A percentile compares a stretch with the other conserved stretches of the same genome.
phyloP scores from a whole-genome alignment of 2,797 vertebrate genomes.

The Myioborus miniatus region DNA sequence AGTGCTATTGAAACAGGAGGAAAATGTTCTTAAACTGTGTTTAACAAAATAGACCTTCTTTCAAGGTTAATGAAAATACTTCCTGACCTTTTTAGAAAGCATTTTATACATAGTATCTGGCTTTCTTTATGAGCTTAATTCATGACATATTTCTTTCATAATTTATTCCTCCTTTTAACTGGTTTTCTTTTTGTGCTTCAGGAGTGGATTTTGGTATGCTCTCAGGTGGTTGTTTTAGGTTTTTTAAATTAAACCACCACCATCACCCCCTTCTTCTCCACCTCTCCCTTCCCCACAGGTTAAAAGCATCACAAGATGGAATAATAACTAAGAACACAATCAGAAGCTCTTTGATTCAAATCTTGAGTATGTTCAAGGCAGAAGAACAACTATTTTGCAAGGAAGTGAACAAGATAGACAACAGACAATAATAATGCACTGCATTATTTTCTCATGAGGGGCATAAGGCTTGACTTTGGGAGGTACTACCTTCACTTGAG shows the following conservation, averaged over 20 bases:
- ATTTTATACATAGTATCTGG: neutral
- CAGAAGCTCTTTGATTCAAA: neutral
- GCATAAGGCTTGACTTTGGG: neutral
- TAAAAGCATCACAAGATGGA: neutral
- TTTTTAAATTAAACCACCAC: neutral
- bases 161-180: neutral
- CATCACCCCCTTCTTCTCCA: neutral
- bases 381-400: neutral
- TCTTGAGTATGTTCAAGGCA: neutral
- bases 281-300: fast-evolving
- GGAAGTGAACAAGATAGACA: neutral
- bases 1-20: neutral
- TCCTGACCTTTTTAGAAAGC: neutral
- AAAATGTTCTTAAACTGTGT: neutral
- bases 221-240: neutral
- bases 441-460: neutral
- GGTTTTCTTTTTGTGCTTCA: neutral
- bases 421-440: neutral
- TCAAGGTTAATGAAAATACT: neutral
- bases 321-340: neutral
- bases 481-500: neutral
- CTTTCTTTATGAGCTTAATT: neutral
- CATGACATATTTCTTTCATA: neutral
- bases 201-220: neutral
- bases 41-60: neutral